Evolutionary conservation across 2,113 vertebrate species (phyloP), one percentile per base, ranked within the genome.

Genomic region (rat (Rattus norvegicus)): DNA sequence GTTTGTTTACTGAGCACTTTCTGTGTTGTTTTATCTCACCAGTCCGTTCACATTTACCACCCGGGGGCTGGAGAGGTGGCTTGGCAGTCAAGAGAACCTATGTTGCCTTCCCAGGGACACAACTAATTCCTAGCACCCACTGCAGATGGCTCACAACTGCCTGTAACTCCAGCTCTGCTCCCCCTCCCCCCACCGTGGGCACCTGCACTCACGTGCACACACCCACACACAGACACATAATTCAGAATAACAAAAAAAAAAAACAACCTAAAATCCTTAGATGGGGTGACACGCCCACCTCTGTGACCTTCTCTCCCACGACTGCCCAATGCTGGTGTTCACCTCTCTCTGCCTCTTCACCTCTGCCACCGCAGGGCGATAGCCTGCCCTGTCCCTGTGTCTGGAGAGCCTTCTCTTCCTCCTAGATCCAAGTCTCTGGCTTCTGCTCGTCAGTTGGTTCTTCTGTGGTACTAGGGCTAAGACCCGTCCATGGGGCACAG

Each of bases 291-390:
- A 5, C 6, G 52, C 17, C 33, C 8, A 28, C 65, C 28, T 73
- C 17, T 10, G 22, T 9, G 33, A 9, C 33, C 47, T 85, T 61
- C 2, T 36, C 19, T 67, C 17, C n/a, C 22, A 0, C 5, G 22
- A 12, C 70, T 67, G 39, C 16, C 54, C 22, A 49, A 0, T 0
- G 0, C 54, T 0, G 36, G 65, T 17, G n/a, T n/a, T n/a, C 33
- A 16, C 8, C 17, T 80, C 67, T 86, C 90, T 17, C 75, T 63
- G 22, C 43, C 13, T 56, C 61, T 14, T 56, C 36, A 2, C 17
- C 17, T 54, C 26, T 47, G 36, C 28, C 33, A 95, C 70, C 56
- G 17, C 83, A 88, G 93, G 75, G 4, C 87, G 90, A 92, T 88
- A 36, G 52, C 54, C 73, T 10, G 2, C 72, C 47, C 87, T 43